Base-by-base conservation (phyloP, 2,113 vertebrate genomes). In the Brachyistius frenatus region DNA sequence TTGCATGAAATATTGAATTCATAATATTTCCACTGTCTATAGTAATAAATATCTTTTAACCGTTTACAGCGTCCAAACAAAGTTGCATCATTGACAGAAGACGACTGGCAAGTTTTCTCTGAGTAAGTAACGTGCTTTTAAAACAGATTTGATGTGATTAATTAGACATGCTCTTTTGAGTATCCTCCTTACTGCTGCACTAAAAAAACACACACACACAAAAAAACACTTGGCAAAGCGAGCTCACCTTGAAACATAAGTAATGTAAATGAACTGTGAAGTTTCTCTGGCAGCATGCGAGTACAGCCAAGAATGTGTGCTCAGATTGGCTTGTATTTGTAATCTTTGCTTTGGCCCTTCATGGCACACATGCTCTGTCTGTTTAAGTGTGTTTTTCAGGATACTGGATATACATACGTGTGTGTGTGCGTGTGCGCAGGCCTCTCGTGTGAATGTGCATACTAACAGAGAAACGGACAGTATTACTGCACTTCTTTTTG, bases 41-140 rank as follows among this genome's bases (percentile, higher is more conserved):
- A 13, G 14, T 53, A 52, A 75, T 37, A 23, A 5, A 46, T 36
- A 60, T 63, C 5, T 31, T 44, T 37, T 56, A 10, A 11, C 3
- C 76, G 36, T 54, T 47, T 46, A 60, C 88, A 93, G 92, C 80
- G 83, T 92, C 83, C 83, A 81, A 78, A 81, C 80, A 78, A 80
- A 55, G 65, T 81, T 80, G 86, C 84, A 88, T 81, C 89, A 90
- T 89, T 92, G 90, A 76, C 80, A 87, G 84, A 87, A 80, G 81
- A 85, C 63, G 23, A 70, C 86, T 85, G 84, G 61, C 72, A 67
- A 54, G 72, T 83, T 87, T 81, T 23, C 84, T 89, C 81, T 91
- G 81, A 92, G 88, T 90, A 76, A 87, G 90, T 91, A 61, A 37
- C 1, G 0, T 14, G 32, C 4, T 3, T 64, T 67, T 32, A 3